Conservation (phyloP, 1,140 invertebrate genomes). For the Neuroterus valhalla region DNA sequence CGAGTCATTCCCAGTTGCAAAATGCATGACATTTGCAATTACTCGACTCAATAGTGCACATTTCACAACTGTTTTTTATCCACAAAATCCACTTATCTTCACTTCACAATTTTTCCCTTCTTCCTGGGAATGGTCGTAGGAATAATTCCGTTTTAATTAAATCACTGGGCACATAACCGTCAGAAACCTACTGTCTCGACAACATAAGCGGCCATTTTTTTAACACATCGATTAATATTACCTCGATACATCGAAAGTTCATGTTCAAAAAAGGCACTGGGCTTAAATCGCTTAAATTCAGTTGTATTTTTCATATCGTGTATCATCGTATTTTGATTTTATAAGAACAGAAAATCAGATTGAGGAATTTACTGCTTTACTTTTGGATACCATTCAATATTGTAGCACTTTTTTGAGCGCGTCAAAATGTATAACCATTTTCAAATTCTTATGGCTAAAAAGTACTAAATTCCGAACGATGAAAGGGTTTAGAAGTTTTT, state of each 20-base stretch:
- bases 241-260: not conserved
- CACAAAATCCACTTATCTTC: not conserved
- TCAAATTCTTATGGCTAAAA: too few relatives aligned
- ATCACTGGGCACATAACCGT: conserved; percentile 20
- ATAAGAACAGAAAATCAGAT: too few relatives aligned
- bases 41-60: conserved; percentile 43
- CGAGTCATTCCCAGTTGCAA: conserved; percentile 61
- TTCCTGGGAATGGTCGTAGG: not conserved
- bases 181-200: conserved; percentile 7
- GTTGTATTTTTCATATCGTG: too few relatives aligned
- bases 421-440: too few relatives aligned
- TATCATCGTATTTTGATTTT: too few relatives aligned
- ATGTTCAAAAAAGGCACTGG: not conserved
- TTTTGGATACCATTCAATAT: too few relatives aligned
- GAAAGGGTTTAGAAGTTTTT: too few relatives aligned
- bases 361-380: too few relatives aligned
- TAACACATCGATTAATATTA: not conserved
- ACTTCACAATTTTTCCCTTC: not conserved
- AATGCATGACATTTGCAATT: conserved; percentile 64
- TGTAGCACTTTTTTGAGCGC: too few relatives aligned
- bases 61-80: not conserved
- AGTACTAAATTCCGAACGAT: too few relatives aligned
- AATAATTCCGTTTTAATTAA: not conserved
- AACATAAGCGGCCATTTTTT: conserved; percentile 11
- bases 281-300: too few relatives aligned